Percentiles rank a stretch among this genome's conserved stretches.
phyloP scores from a whole-genome alignment of 2,797 vertebrate genomes.

The Lates japonicus region DNA sequence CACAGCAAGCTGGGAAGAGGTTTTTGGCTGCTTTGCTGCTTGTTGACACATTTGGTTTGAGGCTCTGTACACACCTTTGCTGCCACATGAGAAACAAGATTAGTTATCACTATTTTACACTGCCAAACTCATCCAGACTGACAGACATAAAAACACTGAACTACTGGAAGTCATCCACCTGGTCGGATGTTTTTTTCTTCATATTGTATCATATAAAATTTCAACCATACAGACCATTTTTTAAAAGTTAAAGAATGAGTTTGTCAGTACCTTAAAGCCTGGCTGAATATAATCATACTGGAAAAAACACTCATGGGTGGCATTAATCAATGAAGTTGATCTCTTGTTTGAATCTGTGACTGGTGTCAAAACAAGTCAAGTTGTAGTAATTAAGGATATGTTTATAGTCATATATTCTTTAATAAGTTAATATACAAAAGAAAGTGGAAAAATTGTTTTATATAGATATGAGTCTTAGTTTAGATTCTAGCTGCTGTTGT shows the following conservation, averaged over 20 bases:
- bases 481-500: background rate
- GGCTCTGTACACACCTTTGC: slow-evolving; percentile 26
- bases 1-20: slow-evolving; percentile 57
- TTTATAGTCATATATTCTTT: slow-evolving; percentile 11
- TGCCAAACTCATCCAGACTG: slow-evolving; percentile 29
- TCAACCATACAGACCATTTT: background rate
- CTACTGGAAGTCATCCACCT: slow-evolving; percentile 2
- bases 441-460: background rate
- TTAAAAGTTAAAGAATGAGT: slow-evolving; percentile 7
- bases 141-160: slow-evolving; percentile 14
- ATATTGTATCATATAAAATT: slow-evolving; percentile 24
- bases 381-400: background rate
- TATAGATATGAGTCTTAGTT: background rate
- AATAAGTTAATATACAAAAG: background rate
- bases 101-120: slow-evolving; percentile 12
- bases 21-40: slow-evolving; percentile 59
- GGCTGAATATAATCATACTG: background rate
- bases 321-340: slow-evolving; percentile 10
- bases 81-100: slow-evolving; percentile 48
- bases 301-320: slow-evolving; percentile 8
- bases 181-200: slow-evolving; percentile 4
- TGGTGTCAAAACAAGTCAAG: slow-evolving; percentile 30
- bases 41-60: slow-evolving; percentile 70
- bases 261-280: background rate
- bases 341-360: slow-evolving; percentile 8